These are phyloP conservation scores for Sorex araneus DNA, from an alignment of 2,113 vertebrate genomes.

Conservation along the genomic window DNA sequence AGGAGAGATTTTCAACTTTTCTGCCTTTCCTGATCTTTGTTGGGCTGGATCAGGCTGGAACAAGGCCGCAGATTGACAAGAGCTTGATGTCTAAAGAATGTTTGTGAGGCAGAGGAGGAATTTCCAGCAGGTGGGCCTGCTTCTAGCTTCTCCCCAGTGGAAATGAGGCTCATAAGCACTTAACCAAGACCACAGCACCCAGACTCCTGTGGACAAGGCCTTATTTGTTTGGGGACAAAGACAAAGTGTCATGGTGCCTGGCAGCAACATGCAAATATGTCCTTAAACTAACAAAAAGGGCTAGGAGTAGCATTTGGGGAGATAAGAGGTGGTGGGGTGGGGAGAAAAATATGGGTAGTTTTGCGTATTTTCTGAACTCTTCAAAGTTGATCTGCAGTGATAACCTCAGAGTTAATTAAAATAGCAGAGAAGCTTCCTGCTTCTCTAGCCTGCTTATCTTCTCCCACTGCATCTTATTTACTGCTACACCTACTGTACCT, in stretches of 20 bases:
- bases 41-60: slow-evolving; percentile 32
- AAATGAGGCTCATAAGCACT: neutral
- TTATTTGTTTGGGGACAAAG: neutral
- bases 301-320: neutral
- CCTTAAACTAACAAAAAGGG: slow-evolving; percentile 31
- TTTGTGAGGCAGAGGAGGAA: slow-evolving; percentile 60
- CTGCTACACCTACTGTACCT: neutral
- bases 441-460: neutral
- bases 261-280: slow-evolving; percentile 16
- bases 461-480: neutral
- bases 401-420: slow-evolving; percentile 53
- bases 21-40: neutral
- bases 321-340: neutral
- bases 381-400: neutral
- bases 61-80: neutral
- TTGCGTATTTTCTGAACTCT: slow-evolving; percentile 62
- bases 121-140: neutral
- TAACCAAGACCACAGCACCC: neutral
- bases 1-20: neutral
- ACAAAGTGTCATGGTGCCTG: neutral
- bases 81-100: slow-evolving; percentile 47
- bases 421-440: slow-evolving; percentile 50
- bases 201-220: neutral
- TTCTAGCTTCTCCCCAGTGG: neutral
- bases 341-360: neutral